A percentile compares a stretch with the other conserved stretches of the same genome.
Conservation (phyloP, 2,113 vertebrate species). For the Cathartes aura region DNA sequence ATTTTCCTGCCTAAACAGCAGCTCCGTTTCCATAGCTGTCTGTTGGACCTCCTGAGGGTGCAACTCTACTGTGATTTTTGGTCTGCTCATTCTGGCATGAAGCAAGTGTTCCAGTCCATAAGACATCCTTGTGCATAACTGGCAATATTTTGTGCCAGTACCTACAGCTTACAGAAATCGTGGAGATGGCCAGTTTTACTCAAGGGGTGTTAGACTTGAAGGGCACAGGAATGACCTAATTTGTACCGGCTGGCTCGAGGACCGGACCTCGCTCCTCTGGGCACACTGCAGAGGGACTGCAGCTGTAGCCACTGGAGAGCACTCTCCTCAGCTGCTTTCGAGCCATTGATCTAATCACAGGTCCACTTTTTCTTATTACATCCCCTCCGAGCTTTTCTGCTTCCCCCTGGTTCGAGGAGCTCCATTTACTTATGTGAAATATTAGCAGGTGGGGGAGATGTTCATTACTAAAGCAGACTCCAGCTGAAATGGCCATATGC, state of each 20-base stretch:
- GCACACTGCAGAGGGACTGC: not conserved
- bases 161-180: not conserved
- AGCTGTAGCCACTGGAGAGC: not conserved
- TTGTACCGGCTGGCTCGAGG: not conserved
- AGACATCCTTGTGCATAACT: not conserved
- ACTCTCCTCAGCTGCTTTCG: fast-evolving
- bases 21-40: not conserved
- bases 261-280: not conserved
- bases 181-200: not conserved
- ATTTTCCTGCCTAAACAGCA: not conserved
- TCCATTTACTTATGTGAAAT: not conserved
- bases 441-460: not conserved
- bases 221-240: not conserved
- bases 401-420: fast-evolving
- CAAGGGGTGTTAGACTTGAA: not conserved
- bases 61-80: not conserved
- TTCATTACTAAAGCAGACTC: not conserved
- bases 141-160: not conserved
- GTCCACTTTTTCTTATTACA: not conserved
- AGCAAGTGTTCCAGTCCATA: not conserved
- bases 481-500: not conserved
- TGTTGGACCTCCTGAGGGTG: not conserved
- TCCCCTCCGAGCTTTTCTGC: not conserved
- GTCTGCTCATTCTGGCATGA: not conserved
- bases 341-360: not conserved